Percentiles rank a stretch among this genome's conserved stretches.
Evolutionary conservation across 2,888 invertebrate genomes (phyloP).

Genomic region (Nematopogon swammerdamellus): DNA sequence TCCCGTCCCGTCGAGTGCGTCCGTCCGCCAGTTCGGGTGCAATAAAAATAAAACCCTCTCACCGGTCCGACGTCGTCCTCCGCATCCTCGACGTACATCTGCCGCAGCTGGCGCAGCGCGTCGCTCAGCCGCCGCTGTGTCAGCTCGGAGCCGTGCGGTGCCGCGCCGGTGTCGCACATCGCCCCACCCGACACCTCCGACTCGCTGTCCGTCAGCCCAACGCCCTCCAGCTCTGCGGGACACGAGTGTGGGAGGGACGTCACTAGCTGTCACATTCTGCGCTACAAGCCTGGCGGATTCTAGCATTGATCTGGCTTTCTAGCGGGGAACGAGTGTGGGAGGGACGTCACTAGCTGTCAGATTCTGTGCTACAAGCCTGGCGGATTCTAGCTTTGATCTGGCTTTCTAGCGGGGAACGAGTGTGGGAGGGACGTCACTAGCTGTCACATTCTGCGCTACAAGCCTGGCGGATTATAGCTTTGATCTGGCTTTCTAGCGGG

Average conservation of each 20-base stretch:
- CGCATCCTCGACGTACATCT: slow-evolving; percentile 41
- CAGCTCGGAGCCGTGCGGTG: slow-evolving; percentile 21
- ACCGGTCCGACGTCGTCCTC: slow-evolving; percentile 54
- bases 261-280: slow-evolving; percentile 2
- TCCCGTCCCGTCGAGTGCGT: no score
- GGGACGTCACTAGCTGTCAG: no score
- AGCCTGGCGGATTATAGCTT: no score
- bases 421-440: no score
- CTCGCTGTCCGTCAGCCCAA: slow-evolving; percentile 32
- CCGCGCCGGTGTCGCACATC: slow-evolving; percentile 34
- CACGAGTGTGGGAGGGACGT: slow-evolving; percentile 11
- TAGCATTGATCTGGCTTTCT: background rate
- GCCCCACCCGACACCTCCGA: slow-evolving; percentile 6
- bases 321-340: background rate
- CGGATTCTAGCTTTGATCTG: slow-evolving; percentile 2
- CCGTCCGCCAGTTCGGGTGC: no score
- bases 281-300: no score
- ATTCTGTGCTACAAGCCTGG: no score
- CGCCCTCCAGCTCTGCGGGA: slow-evolving; percentile 40
- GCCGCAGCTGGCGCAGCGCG: slow-evolving; percentile 26
- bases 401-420: background rate
- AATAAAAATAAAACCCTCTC: slow-evolving; percentile 17
- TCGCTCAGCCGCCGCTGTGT: slow-evolving; percentile 17
- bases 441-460: no score
- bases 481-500: no score